These are phyloP conservation scores for Anthoptus insignis DNA, from an alignment of 2,888 invertebrate genomes.

Conservation along the genomic window DNA sequence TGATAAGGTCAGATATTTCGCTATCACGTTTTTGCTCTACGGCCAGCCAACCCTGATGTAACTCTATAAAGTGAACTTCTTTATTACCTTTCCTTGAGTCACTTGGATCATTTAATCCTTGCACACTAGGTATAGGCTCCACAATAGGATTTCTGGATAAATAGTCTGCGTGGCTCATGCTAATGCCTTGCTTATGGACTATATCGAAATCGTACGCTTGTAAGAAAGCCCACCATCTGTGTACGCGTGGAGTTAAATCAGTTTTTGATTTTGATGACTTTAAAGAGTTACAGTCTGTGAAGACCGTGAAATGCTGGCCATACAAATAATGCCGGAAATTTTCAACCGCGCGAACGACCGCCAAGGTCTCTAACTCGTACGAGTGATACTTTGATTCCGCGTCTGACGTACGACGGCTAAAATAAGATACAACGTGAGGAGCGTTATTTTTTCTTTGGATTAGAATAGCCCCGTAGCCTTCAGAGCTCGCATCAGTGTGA, in stretches of 20 bases:
- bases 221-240: slow-evolving; percentile 1
- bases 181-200: background rate
- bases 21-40: slow-evolving; percentile 3
- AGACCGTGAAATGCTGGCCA: slow-evolving; percentile 7
- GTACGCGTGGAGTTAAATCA: slow-evolving; percentile 14
- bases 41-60: background rate
- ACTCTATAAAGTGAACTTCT: background rate
- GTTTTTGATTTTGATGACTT: slow-evolving; percentile 47
- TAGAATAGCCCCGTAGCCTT: background rate
- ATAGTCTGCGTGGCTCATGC: background rate
- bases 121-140: too few relatives aligned
- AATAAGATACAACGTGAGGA: slow-evolving; percentile 37
- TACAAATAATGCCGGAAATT: slow-evolving; percentile 47
- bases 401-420: background rate
- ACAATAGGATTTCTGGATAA: slow-evolving; percentile 4
- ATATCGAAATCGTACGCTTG: slow-evolving; percentile 9
- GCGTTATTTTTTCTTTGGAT: background rate
- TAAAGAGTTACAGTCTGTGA: slow-evolving; percentile 49
- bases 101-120: too few relatives aligned
- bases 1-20: background rate
- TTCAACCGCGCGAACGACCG: slow-evolving; percentile 41
- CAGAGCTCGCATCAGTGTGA: background rate
- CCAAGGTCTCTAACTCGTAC: slow-evolving; percentile 17
- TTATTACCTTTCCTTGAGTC: too few relatives aligned
- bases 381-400: slow-evolving; percentile 40